These are phyloP conservation scores for Catalaphyllia jardinei DNA, from an alignment of 64 coral and sea anemone species.

Conservation along the genomic window DNA sequence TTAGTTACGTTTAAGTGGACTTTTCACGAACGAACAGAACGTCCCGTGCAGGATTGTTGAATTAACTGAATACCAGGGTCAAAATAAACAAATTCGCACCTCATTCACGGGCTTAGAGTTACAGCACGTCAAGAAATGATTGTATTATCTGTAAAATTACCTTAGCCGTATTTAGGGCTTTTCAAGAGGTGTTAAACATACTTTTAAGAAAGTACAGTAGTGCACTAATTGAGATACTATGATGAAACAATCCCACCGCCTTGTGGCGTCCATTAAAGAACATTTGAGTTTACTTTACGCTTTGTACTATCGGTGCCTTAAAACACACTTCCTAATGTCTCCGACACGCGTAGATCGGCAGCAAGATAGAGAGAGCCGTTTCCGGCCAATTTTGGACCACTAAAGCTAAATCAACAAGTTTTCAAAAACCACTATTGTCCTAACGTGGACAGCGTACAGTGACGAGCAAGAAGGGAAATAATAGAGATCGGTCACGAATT, in stretches of 20 bases:
- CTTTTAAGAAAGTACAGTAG: background rate
- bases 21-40: background rate
- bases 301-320: constrained; percentile 24
- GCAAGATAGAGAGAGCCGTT: constrained; percentile 34
- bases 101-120: constrained; percentile 67
- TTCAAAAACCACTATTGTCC: constrained; percentile 42
- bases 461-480: background rate
- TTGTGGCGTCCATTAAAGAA: background rate
- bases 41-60: constrained; percentile 12
- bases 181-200: constrained; percentile 4
- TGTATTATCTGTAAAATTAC: constrained; percentile 44
- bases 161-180: constrained; percentile 1
- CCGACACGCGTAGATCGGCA: constrained; percentile 46
- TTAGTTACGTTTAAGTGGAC: background rate
- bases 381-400: constrained; percentile 34
- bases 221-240: background rate
- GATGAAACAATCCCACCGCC: background rate
- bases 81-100: constrained; percentile 91
- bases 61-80: constrained; percentile 42
- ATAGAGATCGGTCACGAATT: constrained; percentile 37
- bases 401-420: constrained; percentile 36
- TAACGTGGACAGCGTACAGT: background rate
- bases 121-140: constrained; percentile 63
- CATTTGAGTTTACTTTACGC: constrained; percentile 27
- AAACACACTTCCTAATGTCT: constrained; percentile 12